A percentile compares a stretch with the other conserved stretches of the same genome.
phyloP scores from a whole-genome alignment of 2,113 vertebrate genomes.

The Grantiella picta region DNA sequence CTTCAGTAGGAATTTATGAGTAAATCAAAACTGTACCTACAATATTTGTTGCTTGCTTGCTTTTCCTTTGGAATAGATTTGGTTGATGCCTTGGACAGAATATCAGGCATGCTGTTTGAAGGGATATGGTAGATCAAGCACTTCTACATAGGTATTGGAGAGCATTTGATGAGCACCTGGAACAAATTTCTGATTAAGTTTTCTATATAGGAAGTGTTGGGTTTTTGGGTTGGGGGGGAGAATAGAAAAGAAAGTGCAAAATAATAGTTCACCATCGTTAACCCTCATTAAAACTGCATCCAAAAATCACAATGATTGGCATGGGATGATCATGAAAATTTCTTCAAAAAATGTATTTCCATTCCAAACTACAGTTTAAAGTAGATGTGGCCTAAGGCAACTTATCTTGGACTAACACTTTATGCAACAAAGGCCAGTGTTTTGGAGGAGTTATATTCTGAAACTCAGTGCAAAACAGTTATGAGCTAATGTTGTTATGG shows the following conservation, averaged over 20 bases:
- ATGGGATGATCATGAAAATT: not conserved
- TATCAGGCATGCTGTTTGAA: not conserved
- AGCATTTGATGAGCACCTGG: not conserved
- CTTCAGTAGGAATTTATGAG: not conserved
- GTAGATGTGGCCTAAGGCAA: not conserved
- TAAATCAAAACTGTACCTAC: not conserved
- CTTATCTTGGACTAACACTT: not conserved
- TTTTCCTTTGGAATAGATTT: not conserved
- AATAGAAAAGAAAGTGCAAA: not conserved
- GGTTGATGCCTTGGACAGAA: not conserved
- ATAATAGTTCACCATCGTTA: not conserved
- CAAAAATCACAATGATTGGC: not conserved
- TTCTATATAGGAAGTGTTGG: not conserved
- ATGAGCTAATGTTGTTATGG: not conserved
- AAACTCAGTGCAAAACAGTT: not conserved
- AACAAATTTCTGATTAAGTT: not conserved
- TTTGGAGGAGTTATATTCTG: not conserved
- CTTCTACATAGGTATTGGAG: not conserved
- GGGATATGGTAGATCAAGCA: not conserved
- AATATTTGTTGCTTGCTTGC: not conserved
- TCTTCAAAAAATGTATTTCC: not conserved
- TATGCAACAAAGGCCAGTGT: not conserved
- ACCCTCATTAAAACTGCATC: not conserved
- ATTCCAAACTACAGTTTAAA: not conserved
- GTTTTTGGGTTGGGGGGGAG: rapidly evolving